phyloP scores from a whole-genome alignment of 2,888 invertebrate species.

The Galerucella calmariensis region DNA sequence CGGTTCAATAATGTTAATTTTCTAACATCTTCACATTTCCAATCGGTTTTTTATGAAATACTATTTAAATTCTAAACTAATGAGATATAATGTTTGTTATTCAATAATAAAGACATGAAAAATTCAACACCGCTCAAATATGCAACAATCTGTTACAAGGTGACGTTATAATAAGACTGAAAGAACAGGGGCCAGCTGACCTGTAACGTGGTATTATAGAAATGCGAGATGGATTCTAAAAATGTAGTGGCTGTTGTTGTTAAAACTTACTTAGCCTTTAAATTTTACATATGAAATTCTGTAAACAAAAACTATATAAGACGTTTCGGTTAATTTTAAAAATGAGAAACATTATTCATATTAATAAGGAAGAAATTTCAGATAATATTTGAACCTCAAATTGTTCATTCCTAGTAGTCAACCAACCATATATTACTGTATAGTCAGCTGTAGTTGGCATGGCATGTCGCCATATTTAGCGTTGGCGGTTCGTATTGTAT shows the following conservation, averaged over 20 bases:
- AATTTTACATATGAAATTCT: neutral
- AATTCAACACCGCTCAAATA: neutral
- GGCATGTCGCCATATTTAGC: no score
- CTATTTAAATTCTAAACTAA: neutral
- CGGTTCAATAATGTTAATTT: no score
- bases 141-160: slow-evolving; percentile 5
- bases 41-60: neutral
- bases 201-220: slow-evolving; percentile 5
- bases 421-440: no score
- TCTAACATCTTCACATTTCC: neutral
- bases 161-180: slow-evolving; percentile 8
- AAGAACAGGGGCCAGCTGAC: slow-evolving; percentile 17
- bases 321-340: neutral
- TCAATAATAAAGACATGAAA: neutral
- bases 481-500: no score
- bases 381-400: neutral
- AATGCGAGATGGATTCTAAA: slow-evolving; percentile 5
- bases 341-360: neutral
- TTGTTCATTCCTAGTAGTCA: neutral
- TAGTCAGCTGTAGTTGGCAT: no score
- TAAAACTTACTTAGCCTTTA: neutral
- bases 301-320: neutral
- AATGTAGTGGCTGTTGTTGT: slow-evolving; percentile 2
- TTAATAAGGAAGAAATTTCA: neutral
- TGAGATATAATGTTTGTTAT: neutral